Base-by-base conservation (phyloP, 2,113 vertebrate genomes). In the Austrofundulus limnaeus region DNA sequence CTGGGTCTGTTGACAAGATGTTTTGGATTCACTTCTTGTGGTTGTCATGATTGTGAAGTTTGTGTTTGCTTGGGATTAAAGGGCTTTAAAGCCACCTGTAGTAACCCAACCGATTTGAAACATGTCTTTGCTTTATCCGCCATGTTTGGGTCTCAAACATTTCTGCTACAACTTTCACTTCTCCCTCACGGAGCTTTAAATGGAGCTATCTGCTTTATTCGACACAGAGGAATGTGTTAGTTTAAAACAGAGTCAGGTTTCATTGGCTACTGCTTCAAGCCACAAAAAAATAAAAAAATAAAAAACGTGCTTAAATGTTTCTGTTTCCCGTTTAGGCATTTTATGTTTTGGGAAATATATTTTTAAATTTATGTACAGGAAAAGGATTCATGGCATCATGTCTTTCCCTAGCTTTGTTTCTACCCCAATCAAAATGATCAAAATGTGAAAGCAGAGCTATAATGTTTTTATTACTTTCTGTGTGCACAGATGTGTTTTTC, bases 211-310 rank as follows among this genome's bases (percentile, higher is more conserved):
- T 52, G 53, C 66, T 61, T 67, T 52, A 58, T 49, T 67, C 38
- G 56, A n/a, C 52, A 47, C 57, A 55, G 38, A 64, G 56, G 75
- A 62, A 51, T 49, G 49, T 72, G 80, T 82, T 39, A 39, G 74
- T 83, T 86, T 85, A 72, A 87, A 70, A 37, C 77, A 63, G 71
- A 75, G 61, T 74, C 53, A 14, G 65, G 61, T 83, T 83, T 81
- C 59, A 72, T 72, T 74, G 72, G 77, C 52, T 70, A 66, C 59
- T 38, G 58, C 42, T 77, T 55, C 20, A 77, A 78, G 58, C 66
- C 74, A 63, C 49, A 37, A 23, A 46, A n/a, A 46, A 46, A 20
- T n/a, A 20, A n/a, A 34, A 34, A 5, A 16, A 23, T 15, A 11
- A n/a, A 9, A 77, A 77, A 54, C 70, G 23, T 64, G 54, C 69